These are phyloP conservation scores for Smittia sp. DNA, from an alignment of 2,888 invertebrate genomes.

Conservation along the genomic window DNA sequence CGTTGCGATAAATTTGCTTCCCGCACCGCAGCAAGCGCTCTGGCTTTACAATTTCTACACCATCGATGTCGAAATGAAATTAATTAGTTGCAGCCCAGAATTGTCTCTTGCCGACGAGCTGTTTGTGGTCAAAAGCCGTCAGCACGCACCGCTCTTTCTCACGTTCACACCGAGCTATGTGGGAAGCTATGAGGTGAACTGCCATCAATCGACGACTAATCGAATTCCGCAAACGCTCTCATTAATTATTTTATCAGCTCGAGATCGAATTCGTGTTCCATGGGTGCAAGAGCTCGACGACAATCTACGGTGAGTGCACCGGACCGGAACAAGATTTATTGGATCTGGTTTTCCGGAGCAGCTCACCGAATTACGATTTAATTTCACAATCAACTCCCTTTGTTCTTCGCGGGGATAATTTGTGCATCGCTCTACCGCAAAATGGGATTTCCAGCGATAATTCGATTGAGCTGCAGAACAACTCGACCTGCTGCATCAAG, in stretches of 20 bases:
- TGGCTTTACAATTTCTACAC: constrained; percentile 7
- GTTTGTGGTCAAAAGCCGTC: neutral
- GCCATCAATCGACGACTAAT: neutral
- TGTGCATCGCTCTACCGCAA: constrained; percentile 13
- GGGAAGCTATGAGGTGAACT: neutral
- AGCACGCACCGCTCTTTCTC: neutral
- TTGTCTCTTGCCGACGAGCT: constrained; percentile 1
- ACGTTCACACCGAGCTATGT: neutral
- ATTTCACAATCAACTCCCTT: constrained; percentile 22
- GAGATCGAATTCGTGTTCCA: constrained; percentile 13
- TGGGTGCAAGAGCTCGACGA: neutral
- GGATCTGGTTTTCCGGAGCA: neutral
- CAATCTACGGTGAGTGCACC: constrained; percentile 9
- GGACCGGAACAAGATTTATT: neutral
- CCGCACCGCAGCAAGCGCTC: neutral
- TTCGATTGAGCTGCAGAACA: constrained; percentile 8
- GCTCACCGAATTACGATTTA: constrained; percentile 6
- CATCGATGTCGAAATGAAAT: neutral
- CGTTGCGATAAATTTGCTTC: neutral
- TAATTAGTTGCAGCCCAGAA: constrained; percentile 5
- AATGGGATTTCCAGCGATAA: constrained; percentile 3
- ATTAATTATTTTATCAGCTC: neutral
- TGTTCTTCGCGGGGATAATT: constrained; percentile 24
- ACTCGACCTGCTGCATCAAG: constrained; percentile 10
- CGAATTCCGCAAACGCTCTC: neutral